Conservation (phyloP, 1,140 invertebrate species). For the Arion vulgaris region DNA sequence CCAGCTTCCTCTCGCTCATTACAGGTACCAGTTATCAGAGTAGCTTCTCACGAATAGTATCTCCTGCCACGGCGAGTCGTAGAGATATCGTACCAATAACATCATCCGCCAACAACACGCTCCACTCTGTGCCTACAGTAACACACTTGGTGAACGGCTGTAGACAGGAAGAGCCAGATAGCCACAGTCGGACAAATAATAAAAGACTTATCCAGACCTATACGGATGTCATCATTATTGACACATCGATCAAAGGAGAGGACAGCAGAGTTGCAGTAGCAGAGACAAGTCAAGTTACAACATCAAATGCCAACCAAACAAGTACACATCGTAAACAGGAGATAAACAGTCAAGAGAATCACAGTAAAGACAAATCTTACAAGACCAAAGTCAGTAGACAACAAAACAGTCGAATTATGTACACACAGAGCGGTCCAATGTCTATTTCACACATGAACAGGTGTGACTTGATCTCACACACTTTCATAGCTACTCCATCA, state of each 20-base stretch:
- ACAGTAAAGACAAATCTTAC: no score
- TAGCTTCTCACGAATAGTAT: neutral
- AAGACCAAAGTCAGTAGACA: no score
- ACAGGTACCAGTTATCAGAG: neutral
- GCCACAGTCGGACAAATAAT: neutral
- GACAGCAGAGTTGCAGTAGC: neutral
- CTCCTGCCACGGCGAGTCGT: neutral
- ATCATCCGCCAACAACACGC: neutral
- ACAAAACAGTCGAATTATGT: neutral
- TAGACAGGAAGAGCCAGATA: neutral
- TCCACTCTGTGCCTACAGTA: neutral
- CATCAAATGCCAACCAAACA: no score
- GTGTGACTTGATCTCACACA: neutral
- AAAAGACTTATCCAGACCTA: no score
- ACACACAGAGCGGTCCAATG: neutral
- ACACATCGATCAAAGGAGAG: neutral
- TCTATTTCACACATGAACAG: neutral
- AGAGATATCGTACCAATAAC: neutral
- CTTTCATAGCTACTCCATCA: neutral
- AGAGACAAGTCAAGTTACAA: no score
- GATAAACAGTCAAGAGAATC: no score
- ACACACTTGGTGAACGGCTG: neutral
- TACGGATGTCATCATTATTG: no score
- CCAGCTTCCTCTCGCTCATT: neutral
- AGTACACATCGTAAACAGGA: no score